Conservation (phyloP, 2,113 vertebrate genomes). For the Xiphophorus maculatus region DNA sequence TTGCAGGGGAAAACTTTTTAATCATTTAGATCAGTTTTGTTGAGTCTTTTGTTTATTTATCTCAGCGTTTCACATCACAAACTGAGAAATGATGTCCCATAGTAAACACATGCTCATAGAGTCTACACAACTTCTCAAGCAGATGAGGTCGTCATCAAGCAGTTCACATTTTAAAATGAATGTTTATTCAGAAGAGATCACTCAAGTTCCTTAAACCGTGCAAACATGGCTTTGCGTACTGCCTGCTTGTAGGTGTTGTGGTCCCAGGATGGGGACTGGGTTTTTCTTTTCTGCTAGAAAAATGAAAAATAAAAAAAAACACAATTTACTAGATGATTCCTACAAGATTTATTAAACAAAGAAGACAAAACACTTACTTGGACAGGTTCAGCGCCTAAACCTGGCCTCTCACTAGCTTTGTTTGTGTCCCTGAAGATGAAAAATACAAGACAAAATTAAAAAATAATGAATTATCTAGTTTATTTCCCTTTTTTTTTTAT, state of each 20-base stretch:
- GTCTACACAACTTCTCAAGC: slow-evolving; percentile 19
- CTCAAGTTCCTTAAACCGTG: slow-evolving; percentile 94
- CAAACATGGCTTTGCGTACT: slow-evolving; percentile 96
- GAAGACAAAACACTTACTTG: slow-evolving; percentile 50
- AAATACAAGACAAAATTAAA: neutral
- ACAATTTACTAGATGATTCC: neutral
- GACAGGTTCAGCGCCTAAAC: slow-evolving; percentile 74
- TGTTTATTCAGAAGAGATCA: slow-evolving; percentile 70
- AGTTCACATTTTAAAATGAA: slow-evolving; percentile 27
- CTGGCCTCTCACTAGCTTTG: slow-evolving; percentile 79
- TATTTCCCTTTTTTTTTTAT: neutral
- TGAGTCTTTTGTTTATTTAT: neutral
- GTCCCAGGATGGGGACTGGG: slow-evolving; percentile 82
- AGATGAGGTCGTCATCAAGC: slow-evolving; percentile 3
- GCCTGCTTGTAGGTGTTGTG: slow-evolving; percentile 91
- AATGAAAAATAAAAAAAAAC: slow-evolving; percentile 22
- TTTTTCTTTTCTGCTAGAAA: slow-evolving; percentile 84
- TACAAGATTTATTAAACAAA: neutral
- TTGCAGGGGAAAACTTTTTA: neutral
- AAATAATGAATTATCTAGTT: neutral
- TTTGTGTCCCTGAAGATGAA: slow-evolving; percentile 63
- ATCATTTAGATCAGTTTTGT: neutral
- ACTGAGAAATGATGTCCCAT: neutral
- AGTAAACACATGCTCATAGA: slow-evolving; percentile 24
- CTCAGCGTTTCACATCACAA: slow-evolving; percentile 15